Evolutionary conservation across 2,113 vertebrate species (phyloP), one percentile per base, ranked within the genome.

Genomic region (Danio rerio): DNA sequence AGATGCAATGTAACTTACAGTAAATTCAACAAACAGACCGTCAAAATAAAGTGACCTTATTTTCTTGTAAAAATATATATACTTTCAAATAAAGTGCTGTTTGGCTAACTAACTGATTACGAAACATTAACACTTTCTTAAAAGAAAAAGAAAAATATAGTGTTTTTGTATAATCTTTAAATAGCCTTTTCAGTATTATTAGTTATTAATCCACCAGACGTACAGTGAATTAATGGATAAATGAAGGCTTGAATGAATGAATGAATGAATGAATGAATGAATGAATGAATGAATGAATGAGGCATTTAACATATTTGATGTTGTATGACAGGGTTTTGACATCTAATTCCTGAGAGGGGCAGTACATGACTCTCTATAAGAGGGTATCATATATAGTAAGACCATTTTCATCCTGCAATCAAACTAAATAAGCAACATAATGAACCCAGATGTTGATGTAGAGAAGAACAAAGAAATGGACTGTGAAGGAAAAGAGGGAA

Each of bases 291-390:
- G 31, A 31, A 31, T 31, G 31, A 31, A 31, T 31, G 31, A 31
- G 31, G 31, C 31, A 31, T 31, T 31, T 2, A 31, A 31, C n/a
- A 31, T 31, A 31, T 31, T 31, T n/a, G n/a, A 31, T 31, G 31
- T 31, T 31, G 56, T 6, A 16, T 40, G 15, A 6, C 13, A 16
- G 56, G 63, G n/a, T 43, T 43, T 66, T 43, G 50, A 16, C 70
- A 55, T 72, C 13, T 73, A 73, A 50, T 31, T 73, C 50, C 49
- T 12, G 16, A 68, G 20, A 40, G 70, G 7, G 70, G 15, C 50
- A 40, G 21, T 72, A 55, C 53, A 72, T 72, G 13, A 11, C 65
- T 68, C 9, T 43, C 43, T 45, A 9, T 68, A 68, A 18, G 16
- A 21, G 13, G 47, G 50, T 9, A 5, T 40, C 40, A 72, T 15